phyloP scores from a whole-genome alignment of 2,888 invertebrate genomes.

The Sarcophaga variegata region DNA sequence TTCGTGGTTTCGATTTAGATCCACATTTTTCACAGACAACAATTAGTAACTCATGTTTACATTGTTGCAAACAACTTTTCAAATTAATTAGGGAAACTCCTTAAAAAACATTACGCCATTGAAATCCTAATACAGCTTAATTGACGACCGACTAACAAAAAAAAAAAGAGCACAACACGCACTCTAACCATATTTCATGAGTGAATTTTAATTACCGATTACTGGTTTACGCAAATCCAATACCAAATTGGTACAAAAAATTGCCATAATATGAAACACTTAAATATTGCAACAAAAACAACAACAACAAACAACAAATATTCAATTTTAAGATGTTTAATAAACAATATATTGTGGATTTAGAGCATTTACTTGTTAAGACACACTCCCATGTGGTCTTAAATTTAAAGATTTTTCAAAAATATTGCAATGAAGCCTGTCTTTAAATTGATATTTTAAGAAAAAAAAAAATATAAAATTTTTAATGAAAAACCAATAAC shows the following conservation, averaged over 20 bases:
- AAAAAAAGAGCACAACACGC: too few relatives aligned
- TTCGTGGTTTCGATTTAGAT: too few relatives aligned
- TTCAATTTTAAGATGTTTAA: slow-evolving; percentile 36
- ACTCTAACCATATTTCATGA: too few relatives aligned
- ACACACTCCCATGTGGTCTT: slow-evolving; percentile 52
- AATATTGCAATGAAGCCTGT: too few relatives aligned
- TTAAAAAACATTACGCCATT: too few relatives aligned
- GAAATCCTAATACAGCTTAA: too few relatives aligned
- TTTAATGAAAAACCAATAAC: slow-evolving; percentile 45
- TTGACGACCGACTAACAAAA: too few relatives aligned
- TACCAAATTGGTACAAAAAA: slow-evolving; percentile 29
- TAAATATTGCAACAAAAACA: slow-evolving; percentile 38
- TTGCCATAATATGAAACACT: slow-evolving; percentile 52
- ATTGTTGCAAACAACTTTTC: too few relatives aligned
- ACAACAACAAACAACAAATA: slow-evolving; percentile 3
- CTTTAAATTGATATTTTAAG: background rate
- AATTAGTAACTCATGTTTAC: too few relatives aligned
- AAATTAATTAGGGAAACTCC: too few relatives aligned
- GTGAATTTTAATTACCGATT: slow-evolving; percentile 33
- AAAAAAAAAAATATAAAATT: background rate
- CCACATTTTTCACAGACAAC: background rate
- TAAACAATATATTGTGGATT: slow-evolving; percentile 9
- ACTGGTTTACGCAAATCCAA: slow-evolving; percentile 59
- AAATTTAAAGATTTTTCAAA: background rate
- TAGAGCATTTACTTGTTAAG: slow-evolving; percentile 35